These are phyloP conservation scores for Ophthalmolycus amberensis DNA, from an alignment of 2,113 vertebrate genomes.

Conservation along the genomic window DNA sequence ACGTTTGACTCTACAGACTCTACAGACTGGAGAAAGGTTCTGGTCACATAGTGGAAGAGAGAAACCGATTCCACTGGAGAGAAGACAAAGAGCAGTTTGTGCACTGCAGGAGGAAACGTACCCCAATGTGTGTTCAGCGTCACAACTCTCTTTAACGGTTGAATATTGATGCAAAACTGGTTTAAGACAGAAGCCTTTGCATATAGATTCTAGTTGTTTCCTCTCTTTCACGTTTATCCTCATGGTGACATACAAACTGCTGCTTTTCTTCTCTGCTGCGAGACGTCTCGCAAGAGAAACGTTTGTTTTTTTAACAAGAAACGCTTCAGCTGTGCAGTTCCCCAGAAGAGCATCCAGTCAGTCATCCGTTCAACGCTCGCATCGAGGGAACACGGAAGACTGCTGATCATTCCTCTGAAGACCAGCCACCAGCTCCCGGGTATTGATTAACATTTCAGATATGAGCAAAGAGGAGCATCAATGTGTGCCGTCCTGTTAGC, in stretches of 20 bases:
- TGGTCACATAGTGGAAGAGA: no score
- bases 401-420: conserved; percentile 45
- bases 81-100: neutral
- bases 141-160: neutral
- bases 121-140: neutral
- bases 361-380: conserved; percentile 22
- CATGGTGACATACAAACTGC: neutral
- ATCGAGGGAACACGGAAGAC: conserved; percentile 5
- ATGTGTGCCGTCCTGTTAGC: conserved; percentile 41
- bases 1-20: neutral
- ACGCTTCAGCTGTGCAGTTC: conserved; percentile 16
- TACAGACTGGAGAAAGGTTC: neutral
- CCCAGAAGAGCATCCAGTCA: conserved; percentile 30
- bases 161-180: neutral
- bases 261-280: neutral
- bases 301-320: conserved; percentile 19
- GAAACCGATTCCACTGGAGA: neutral
- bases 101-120: neutral
- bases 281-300: neutral
- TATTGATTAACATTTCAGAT: conserved; percentile 72
- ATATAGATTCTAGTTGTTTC: neutral
- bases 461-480: conserved; percentile 40
- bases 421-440: conserved; percentile 39
- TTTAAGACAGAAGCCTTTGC: neutral
- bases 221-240: neutral